Evolutionary conservation across 2,113 vertebrate species (phyloP).

Genomic region (Oenanthe oenanthe): DNA sequence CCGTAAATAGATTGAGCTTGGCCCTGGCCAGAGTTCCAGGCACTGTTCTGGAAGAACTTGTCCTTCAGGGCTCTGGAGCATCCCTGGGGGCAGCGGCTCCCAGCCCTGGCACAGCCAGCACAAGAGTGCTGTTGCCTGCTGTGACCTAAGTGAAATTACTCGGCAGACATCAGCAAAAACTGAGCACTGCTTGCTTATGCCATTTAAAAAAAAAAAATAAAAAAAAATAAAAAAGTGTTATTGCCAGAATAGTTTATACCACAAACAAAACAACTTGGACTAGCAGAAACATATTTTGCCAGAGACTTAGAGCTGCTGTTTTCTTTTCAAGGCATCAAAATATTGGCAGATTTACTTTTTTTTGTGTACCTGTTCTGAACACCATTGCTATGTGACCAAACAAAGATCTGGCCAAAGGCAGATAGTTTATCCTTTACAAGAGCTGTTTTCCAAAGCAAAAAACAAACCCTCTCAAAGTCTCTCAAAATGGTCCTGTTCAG

Average conservation of each 20-base stretch:
- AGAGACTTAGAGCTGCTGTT: background rate
- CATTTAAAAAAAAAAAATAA: background rate
- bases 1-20: background rate
- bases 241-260: background rate
- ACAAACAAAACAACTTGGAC: constrained; percentile 5
- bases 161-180: background rate
- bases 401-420: constrained; percentile 15
- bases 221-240: background rate
- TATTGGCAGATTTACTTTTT: background rate
- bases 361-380: background rate
- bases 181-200: background rate
- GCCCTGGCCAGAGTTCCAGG: background rate
- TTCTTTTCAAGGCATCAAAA: background rate
- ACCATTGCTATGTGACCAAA: background rate
- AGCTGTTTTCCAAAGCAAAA: background rate
- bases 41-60: background rate
- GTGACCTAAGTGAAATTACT: constrained; percentile 2
- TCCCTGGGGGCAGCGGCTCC: background rate
- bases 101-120: background rate
- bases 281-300: background rate
- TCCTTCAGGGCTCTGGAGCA: background rate
- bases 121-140: background rate
- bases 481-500: background rate
- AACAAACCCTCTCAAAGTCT: background rate
- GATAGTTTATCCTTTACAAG: background rate